These are phyloP conservation scores for Hemicordylus capensis DNA, from an alignment of 2,113 vertebrate genomes.

Conservation along the genomic window DNA sequence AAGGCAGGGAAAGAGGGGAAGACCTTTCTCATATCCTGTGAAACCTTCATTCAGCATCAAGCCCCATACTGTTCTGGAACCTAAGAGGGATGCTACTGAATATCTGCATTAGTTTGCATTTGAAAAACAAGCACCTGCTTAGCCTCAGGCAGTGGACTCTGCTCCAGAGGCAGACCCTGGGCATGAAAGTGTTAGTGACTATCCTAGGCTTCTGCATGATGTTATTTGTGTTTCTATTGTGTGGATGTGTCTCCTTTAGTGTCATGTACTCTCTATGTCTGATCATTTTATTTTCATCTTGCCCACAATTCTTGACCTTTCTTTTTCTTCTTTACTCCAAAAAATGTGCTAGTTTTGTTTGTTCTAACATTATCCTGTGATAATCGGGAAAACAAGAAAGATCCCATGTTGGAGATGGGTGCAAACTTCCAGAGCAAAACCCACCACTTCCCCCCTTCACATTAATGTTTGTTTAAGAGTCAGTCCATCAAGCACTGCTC, in stretches of 20 bases:
- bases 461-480: background rate
- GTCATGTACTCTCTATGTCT: constrained; percentile 6
- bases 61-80: constrained; percentile 44
- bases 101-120: constrained; percentile 48
- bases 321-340: background rate
- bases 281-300: background rate
- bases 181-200: background rate
- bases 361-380: background rate
- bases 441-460: background rate
- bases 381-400: background rate
- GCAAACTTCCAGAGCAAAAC: background rate
- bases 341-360: background rate
- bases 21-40: background rate
- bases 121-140: constrained; percentile 53
- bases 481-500: background rate
- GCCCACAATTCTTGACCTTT: background rate
- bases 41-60: constrained; percentile 33
- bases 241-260: constrained; percentile 9
- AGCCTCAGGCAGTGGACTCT: constrained; percentile 48
- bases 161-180: background rate
- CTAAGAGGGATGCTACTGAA: constrained; percentile 58
- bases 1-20: background rate
- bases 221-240: background rate
- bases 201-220: too few species aligned
- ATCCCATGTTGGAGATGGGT: background rate